Percentiles rank a stretch among this genome's conserved stretches.
Conservation (phyloP, 2,888 invertebrate genomes). For the Cecidostiba fungosa region DNA sequence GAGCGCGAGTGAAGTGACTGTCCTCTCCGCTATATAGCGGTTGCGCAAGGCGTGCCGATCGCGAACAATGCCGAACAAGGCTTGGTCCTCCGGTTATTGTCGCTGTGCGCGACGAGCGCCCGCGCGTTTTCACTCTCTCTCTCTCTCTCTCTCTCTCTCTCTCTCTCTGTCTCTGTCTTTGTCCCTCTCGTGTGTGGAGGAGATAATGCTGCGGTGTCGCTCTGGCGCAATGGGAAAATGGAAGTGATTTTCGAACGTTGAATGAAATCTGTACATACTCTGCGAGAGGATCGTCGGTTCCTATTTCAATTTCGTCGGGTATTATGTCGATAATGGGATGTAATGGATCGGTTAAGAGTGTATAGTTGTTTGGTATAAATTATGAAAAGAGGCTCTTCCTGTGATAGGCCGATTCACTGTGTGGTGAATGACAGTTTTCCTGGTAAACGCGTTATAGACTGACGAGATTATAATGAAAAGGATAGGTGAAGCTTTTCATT, state of each 20-base stretch:
- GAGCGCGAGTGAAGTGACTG: conserved; percentile 9
- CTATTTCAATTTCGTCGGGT: conserved; percentile 4
- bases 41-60: conserved; percentile 61
- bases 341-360: conserved; percentile 3
- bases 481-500: background rate
- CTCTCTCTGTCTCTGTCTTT: background rate
- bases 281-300: background rate
- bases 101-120: conserved; percentile 30
- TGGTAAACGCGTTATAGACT: background rate
- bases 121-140: background rate
- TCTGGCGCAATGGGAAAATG: conserved; percentile 20
- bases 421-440: background rate
- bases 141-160: background rate
- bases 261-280: conserved; percentile 4
- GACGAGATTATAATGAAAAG: background rate
- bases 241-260: conserved; percentile 16
- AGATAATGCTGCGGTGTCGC: conserved; percentile 1
- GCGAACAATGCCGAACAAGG: conserved; percentile 64
- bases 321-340: conserved; percentile 4
- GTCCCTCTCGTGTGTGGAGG: background rate
- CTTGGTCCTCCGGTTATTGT: conserved; percentile 62
- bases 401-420: background rate
- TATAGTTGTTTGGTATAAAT: background rate
- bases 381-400: conserved; percentile 2
- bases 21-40: conserved; percentile 34